A percentile compares a stretch with the other conserved stretches of the same genome.
These are phyloP conservation scores for Herminia tarsipennalis DNA, from an alignment of 2,888 invertebrate species.

Conservation along the genomic window DNA sequence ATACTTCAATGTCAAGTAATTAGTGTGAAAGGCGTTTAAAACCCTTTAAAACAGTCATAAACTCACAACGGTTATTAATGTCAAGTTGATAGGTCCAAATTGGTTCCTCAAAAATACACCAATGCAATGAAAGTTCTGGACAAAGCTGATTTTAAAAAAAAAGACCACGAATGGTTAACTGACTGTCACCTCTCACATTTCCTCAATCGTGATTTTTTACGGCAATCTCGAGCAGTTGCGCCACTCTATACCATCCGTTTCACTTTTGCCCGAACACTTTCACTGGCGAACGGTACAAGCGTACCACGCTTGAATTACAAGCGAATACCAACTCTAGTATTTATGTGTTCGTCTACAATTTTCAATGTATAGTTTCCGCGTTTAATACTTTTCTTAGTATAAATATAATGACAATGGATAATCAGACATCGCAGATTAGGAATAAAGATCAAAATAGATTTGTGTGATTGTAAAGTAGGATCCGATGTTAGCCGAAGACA, in stretches of 20 bases:
- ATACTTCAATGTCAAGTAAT: slow-evolving; percentile 12
- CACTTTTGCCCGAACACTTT: slow-evolving; percentile 81
- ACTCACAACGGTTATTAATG: background rate
- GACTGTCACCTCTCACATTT: slow-evolving; percentile 64
- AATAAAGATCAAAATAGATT: slow-evolving; percentile 44
- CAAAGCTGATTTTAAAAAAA: no score
- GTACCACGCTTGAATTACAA: slow-evolving; percentile 46
- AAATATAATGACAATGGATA: slow-evolving; percentile 37
- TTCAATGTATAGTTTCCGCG: slow-evolving; percentile 28
- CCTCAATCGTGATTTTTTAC: slow-evolving; percentile 69
- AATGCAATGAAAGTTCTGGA: no score
- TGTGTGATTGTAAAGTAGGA: slow-evolving; percentile 25
- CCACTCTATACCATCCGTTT: slow-evolving; percentile 75
- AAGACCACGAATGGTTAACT: slow-evolving; percentile 17
- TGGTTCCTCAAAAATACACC: no score
- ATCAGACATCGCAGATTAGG: slow-evolving; percentile 32
- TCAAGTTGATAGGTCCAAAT: no score
- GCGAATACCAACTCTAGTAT: slow-evolving; percentile 52
- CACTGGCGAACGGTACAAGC: slow-evolving; percentile 76
- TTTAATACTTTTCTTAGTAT: slow-evolving; percentile 23
- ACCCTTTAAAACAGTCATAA: slow-evolving; percentile 7
- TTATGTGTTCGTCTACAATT: slow-evolving; percentile 23
- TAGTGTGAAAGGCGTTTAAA: background rate
- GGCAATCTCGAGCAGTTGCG: slow-evolving; percentile 70
- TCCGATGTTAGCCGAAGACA: slow-evolving; percentile 57